A percentile compares a stretch with the other conserved stretches of the same genome.
phyloP scores from a whole-genome alignment of 2,113 vertebrate genomes.

The Candoia aspera region DNA sequence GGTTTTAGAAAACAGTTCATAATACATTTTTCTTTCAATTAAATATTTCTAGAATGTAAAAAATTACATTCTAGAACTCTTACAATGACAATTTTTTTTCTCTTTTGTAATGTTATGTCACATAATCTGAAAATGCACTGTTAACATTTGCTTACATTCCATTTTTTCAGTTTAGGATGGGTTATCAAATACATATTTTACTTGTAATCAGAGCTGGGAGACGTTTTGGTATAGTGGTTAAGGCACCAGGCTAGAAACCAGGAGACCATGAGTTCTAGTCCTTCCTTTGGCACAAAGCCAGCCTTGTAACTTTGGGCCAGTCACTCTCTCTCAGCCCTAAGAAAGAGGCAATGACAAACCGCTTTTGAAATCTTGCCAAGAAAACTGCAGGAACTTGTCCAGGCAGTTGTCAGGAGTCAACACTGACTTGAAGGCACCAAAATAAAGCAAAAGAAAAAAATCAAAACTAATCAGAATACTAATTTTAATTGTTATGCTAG shows the following conservation, averaged over 20 bases:
- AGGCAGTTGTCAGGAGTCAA: too few species aligned
- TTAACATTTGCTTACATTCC: conserved; percentile 17
- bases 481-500: neutral
- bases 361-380: too few species aligned
- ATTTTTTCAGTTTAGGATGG: conserved; percentile 9
- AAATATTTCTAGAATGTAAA: conserved; percentile 2
- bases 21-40: neutral
- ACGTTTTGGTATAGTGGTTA: too few species aligned
- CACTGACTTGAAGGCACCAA: too few species aligned
- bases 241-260: too few species aligned
- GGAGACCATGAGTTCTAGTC: too few species aligned
- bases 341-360: too few species aligned
- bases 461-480: conserved; percentile 10
- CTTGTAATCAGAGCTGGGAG: conserved; percentile 6
- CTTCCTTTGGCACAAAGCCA: too few species aligned
- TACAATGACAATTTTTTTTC: conserved; percentile 1
- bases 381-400: too few species aligned
- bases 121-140: conserved; percentile 11
- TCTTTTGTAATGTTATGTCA: neutral
- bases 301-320: too few species aligned
- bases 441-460: too few species aligned
- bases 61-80: neutral
- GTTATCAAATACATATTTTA: conserved; percentile 22
- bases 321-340: too few species aligned
- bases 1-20: neutral